These are phyloP conservation scores for Hypothenemus hampei DNA, from an alignment of 1,140 invertebrate species.

Conservation along the genomic window DNA sequence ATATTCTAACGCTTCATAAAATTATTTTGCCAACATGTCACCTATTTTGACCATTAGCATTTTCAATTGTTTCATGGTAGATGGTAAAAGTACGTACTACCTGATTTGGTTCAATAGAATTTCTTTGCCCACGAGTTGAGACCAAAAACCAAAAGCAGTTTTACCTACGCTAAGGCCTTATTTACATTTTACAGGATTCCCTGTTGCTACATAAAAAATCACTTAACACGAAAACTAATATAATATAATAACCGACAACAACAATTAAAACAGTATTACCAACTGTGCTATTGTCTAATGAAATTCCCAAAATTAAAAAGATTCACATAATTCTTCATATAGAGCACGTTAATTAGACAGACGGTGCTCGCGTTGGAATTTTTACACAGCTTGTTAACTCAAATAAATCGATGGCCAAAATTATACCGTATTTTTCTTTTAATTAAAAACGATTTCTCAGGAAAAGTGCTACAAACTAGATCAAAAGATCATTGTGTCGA, in stretches of 20 bases:
- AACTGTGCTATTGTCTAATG: not conserved
- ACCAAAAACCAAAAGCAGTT: not conserved
- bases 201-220: not conserved
- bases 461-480: too few relatives aligned
- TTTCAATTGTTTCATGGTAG: conserved; percentile 1
- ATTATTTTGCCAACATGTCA: conserved; percentile 1
- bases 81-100: not conserved
- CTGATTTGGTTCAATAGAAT: conserved; percentile 2
- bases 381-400: conserved; percentile 5
- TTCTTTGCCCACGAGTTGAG: not conserved
- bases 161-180: too few relatives aligned
- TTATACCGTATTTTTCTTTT: conserved; percentile 16
- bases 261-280: too few relatives aligned
- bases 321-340: not conserved
- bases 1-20: too few relatives aligned
- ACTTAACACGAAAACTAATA: not conserved
- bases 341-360: not conserved
- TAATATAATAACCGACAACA: not conserved
- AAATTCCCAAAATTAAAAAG: not conserved
- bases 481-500: too few relatives aligned
- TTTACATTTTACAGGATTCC: not conserved
- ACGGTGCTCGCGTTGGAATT: not conserved
- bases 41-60: too few relatives aligned
- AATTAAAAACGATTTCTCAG: too few relatives aligned
- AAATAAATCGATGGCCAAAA: conserved; percentile 16